These are phyloP conservation scores for Drosophila vallismaia DNA, from an alignment of 2,888 invertebrate species.

Conservation along the genomic window DNA sequence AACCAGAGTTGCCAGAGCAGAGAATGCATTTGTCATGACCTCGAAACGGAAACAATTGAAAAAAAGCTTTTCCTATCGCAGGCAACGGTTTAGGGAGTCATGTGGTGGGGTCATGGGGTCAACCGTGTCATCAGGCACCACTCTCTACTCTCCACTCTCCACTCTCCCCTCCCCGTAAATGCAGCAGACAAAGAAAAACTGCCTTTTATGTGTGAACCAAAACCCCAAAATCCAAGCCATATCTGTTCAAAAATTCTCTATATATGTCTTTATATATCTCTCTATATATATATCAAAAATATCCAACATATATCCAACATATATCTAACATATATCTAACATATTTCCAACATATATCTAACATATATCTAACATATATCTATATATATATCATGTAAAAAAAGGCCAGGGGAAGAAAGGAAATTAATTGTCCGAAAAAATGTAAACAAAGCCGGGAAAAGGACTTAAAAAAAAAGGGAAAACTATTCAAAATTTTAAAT, in stretches of 20 bases:
- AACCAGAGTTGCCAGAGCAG: conserved; percentile 20
- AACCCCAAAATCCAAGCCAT: conserved; percentile 6
- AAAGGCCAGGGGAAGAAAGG: background rate
- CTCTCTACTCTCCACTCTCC: background rate
- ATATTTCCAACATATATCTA: conserved; percentile 17
- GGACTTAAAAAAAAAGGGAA: background rate
- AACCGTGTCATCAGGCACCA: conserved; percentile 14
- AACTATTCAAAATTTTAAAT: background rate
- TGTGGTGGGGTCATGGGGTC: background rate
- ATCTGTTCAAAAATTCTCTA: conserved; percentile 19
- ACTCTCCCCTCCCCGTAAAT: conserved; percentile 44
- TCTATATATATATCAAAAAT: conserved; percentile 9
- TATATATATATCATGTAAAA: background rate
- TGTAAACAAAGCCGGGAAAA: background rate
- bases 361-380: conserved; percentile 11
- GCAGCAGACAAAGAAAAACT: conserved; percentile 78
- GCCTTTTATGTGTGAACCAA: conserved; percentile 61
- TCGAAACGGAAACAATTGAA: conserved; percentile 79
- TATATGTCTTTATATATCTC: conserved; percentile 9
- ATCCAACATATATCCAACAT: conserved; percentile 12
- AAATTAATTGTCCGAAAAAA: conserved; percentile 2
- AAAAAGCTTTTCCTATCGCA: conserved; percentile 77
- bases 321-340: conserved; percentile 19
- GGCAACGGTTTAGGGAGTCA: conserved; percentile 41
- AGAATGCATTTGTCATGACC: conserved; percentile 80